phyloP scores from a whole-genome alignment of 2,113 vertebrate species.

The Parus major region DNA sequence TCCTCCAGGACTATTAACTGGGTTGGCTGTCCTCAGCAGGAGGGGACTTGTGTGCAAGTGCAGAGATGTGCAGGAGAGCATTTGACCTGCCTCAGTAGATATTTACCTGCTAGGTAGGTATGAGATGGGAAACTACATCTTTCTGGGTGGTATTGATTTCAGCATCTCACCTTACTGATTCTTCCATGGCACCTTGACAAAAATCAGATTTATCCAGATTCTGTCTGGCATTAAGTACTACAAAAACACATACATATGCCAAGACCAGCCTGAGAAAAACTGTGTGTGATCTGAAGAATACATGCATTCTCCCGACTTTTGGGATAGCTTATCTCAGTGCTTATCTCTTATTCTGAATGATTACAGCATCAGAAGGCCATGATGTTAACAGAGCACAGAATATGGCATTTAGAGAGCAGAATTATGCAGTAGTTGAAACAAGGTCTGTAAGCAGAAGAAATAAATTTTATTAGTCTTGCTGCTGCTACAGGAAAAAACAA shows the following conservation, averaged over 20 bases:
- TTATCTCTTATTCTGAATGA: not conserved
- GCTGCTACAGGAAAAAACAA: not conserved
- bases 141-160: slow-evolving; percentile 31
- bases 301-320: not conserved
- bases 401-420: not conserved
- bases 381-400: not conserved
- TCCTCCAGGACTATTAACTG: not conserved
- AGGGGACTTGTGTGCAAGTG: not conserved
- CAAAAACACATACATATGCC: not conserved
- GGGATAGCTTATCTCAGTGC: not conserved
- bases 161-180: not conserved
- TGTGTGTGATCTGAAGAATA: not conserved
- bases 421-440: not conserved
- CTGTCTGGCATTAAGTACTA: not conserved
- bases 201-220: not conserved
- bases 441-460: not conserved
- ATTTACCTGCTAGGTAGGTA: not conserved
- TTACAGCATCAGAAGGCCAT: not conserved
- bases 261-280: not conserved
- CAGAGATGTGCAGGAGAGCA: not conserved
- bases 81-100: accelerated
- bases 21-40: not conserved
- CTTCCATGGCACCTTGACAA: not conserved
- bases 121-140: not conserved
- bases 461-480: not conserved